Evolutionary conservation across 1,140 invertebrate genomes (phyloP).

Genomic region (Sycophila sp.): DNA sequence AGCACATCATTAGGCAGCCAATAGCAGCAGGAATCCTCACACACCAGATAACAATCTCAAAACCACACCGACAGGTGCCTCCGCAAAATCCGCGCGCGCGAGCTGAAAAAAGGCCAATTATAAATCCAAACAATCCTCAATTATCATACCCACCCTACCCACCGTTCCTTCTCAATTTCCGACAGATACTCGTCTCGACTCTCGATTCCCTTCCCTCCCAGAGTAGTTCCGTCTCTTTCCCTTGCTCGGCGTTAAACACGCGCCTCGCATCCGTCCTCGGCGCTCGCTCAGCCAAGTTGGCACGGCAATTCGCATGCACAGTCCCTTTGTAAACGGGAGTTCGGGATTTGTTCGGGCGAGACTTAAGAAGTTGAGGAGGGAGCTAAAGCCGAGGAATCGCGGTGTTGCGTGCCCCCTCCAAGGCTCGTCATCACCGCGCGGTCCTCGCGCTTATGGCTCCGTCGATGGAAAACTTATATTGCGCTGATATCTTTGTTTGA

Average conservation of each 20-base stretch:
- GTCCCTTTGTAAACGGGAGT: conserved; percentile 10
- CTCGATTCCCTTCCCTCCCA: neutral
- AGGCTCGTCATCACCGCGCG: too few species aligned
- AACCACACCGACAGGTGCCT: too few species aligned
- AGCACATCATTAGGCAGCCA: too few species aligned
- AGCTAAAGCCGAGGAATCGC: neutral
- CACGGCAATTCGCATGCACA: neutral
- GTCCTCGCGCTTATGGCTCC: too few species aligned
- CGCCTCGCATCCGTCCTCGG: neutral
- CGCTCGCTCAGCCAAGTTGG: neutral
- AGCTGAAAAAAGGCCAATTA: too few species aligned
- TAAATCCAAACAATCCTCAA: conserved; percentile 3
- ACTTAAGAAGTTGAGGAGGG: neutral
- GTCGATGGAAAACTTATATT: neutral
- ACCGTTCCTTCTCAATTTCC: neutral
- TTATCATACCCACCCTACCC: neutral
- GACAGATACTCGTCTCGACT: neutral
- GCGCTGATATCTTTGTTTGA: conserved; percentile 7
- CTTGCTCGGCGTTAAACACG: neutral
- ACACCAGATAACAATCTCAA: too few species aligned
- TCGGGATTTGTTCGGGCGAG: conserved; percentile 8
- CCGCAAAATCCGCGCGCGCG: too few species aligned
- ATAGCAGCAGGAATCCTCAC: too few species aligned
- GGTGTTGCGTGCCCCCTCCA: neutral
- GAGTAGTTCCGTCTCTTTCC: too few species aligned